A percentile compares a stretch with the other conserved stretches of the same genome.
Evolutionary conservation across 2,888 invertebrate species (phyloP).

Genomic region (Alloscopus bannaensis): DNA sequence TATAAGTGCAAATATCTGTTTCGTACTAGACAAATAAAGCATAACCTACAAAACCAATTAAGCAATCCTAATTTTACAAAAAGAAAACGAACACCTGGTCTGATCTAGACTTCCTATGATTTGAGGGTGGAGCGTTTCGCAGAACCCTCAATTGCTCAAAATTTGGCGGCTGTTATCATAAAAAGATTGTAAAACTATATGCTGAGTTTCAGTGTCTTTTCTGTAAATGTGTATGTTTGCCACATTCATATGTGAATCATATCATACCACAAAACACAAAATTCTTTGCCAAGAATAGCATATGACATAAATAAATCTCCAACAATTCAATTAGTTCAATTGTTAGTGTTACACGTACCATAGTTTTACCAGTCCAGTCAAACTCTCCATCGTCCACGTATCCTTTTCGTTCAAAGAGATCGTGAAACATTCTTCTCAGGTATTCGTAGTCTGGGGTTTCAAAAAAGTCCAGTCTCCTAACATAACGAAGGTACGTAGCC

Average conservation of each 20-base stretch:
- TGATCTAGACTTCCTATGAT: conserved; percentile 89
- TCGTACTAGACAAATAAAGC: neutral
- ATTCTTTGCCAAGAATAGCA: neutral
- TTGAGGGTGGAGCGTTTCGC: conserved; percentile 90
- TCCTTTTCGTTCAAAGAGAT: conserved; percentile 81
- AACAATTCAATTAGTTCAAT: conserved; percentile 10
- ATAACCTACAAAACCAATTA: neutral
- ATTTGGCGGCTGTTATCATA: conserved; percentile 82
- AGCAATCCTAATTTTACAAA: conserved; percentile 19
- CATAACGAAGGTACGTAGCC: conserved; percentile 98
- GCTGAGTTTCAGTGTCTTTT: too few relatives aligned
- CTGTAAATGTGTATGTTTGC: too few relatives aligned
- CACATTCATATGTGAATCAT: neutral
- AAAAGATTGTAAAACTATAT: conserved; percentile 52
- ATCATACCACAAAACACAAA: conserved; percentile 1
- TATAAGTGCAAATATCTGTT: too few relatives aligned
- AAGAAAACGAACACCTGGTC: conserved; percentile 82
- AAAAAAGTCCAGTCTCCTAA: conserved; percentile 97
- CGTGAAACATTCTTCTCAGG: conserved; percentile 95
- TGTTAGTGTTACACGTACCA: conserved; percentile 75
- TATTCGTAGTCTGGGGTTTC: conserved; percentile 99
- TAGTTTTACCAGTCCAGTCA: conserved; percentile 94
- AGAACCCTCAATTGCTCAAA: conserved; percentile 87
- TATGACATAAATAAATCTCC: too few relatives aligned
- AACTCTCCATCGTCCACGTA: conserved; percentile 92